Conservation (phyloP, 2,888 invertebrate species). For the Aricia artaxerxes region DNA sequence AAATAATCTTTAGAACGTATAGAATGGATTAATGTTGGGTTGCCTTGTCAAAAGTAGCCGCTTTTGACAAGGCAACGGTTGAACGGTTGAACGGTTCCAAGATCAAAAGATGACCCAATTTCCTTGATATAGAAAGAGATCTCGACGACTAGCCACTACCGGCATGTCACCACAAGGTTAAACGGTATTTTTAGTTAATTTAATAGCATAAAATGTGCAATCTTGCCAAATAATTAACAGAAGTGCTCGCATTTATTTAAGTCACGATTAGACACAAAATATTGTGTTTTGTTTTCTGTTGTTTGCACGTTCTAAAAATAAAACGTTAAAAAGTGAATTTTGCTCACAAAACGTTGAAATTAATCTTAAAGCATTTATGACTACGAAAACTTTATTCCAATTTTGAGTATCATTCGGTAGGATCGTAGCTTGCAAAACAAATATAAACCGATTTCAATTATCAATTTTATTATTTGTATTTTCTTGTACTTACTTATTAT, state of each 20-base stretch:
- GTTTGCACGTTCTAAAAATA: not conserved
- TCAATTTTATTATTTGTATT: not conserved
- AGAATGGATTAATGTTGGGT: no score
- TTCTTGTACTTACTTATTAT: no score
- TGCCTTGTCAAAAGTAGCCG: no score
- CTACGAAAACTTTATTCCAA: not conserved
- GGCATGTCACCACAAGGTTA: constrained; percentile 25
- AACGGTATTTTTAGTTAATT: constrained; percentile 14
- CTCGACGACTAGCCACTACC: constrained; percentile 5
- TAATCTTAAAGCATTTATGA: not conserved
- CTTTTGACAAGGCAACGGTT: no score
- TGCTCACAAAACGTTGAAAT: not conserved
- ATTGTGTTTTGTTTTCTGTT: not conserved
- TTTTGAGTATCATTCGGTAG: no score
- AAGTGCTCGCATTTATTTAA: not conserved
- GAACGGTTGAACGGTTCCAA: not conserved
- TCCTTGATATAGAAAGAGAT: constrained; percentile 15
- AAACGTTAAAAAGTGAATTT: not conserved
- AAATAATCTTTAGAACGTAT: no score
- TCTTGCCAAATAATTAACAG: constrained; percentile 22
- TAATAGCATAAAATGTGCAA: constrained; percentile 22
- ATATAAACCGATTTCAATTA: no score
- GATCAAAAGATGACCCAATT: constrained; percentile 22
- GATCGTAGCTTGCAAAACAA: no score
- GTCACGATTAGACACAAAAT: not conserved